Base-by-base conservation (phyloP, 1,140 invertebrate species). In the Drosophila jambulina region DNA sequence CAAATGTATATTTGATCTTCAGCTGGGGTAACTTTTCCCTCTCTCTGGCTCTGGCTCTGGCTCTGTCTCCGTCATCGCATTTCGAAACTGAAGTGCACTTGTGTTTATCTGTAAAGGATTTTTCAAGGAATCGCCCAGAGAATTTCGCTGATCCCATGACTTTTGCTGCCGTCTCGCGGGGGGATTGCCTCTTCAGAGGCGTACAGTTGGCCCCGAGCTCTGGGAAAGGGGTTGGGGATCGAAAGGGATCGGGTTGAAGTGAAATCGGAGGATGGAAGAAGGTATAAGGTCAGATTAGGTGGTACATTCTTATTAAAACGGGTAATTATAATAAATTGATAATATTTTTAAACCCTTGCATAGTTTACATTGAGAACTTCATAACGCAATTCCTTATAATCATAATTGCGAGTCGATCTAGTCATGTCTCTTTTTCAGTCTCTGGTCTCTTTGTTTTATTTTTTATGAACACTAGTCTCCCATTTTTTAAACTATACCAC, bases 1-100 rank as follows among this genome's bases (percentile, higher is more conserved):
- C 78, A 81, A 88, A 84, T 84, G 80, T 80, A 62, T 88, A 88
- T 90, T 88, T 84, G 84, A 87, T 87, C 85, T 83, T 51, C 69
- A 51, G 51, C 60, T 72, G 59, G 68, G 57, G 61, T 72, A 58
- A 40, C 48, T 72, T 74, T 59, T 29, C 57, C 67, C 43, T 17
- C 38, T 19, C 40, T 53, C 65, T 71, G 67, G 6, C 58, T 64
- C 57, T 19, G 15, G 1, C 45, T 13, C 13, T 51, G n/a, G 4
- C 51, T 21, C 12, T 58, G 51, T 5, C 34, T 21, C 40, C 27
- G 57, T 42, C 59, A 32, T 67, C n/a, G 21, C 21, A 40, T 43
- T 54, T 42, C 36, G 45, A 38, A 48, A 43, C 63, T 51, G 62
- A 25, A 46, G 13, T 63, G 60, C 65, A 70, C 76, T 82, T 87